Conservation (phyloP, 2,888 invertebrate species). For the Kuschelorhynchus macadamiae region DNA sequence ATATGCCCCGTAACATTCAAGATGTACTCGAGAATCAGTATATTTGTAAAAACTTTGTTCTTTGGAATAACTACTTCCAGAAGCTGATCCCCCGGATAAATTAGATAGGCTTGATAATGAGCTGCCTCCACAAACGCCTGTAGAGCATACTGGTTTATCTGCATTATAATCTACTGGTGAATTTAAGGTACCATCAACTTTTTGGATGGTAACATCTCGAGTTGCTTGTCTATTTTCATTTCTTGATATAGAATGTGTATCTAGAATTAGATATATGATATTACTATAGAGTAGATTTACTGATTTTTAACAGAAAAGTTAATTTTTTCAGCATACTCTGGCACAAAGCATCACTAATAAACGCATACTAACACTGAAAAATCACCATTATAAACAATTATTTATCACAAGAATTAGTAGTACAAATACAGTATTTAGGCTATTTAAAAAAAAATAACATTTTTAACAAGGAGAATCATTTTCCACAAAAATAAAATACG, state of each 20-base stretch:
- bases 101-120: constrained; percentile 3
- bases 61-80: constrained; percentile 4
- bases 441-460: no score
- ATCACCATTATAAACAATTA: no score
- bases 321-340: no score
- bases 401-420: no score
- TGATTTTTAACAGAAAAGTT: not conserved
- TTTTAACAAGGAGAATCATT: no score
- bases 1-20: constrained; percentile 12
- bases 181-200: constrained; percentile 36
- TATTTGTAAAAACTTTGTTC: not conserved
- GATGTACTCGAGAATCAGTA: not conserved
- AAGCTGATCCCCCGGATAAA: not conserved
- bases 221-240: constrained; percentile 27
- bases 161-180: constrained; percentile 19
- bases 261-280: constrained; percentile 7
- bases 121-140: constrained; percentile 13
- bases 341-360: no score
- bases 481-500: no score
- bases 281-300: not conserved
- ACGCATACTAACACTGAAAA: no score
- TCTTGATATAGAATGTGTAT: not conserved
- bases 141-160: constrained; percentile 16
- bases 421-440: no score
- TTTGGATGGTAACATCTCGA: constrained; percentile 47